Conservation (phyloP, 2,113 vertebrate genomes). For the Pelobates fuscus region DNA sequence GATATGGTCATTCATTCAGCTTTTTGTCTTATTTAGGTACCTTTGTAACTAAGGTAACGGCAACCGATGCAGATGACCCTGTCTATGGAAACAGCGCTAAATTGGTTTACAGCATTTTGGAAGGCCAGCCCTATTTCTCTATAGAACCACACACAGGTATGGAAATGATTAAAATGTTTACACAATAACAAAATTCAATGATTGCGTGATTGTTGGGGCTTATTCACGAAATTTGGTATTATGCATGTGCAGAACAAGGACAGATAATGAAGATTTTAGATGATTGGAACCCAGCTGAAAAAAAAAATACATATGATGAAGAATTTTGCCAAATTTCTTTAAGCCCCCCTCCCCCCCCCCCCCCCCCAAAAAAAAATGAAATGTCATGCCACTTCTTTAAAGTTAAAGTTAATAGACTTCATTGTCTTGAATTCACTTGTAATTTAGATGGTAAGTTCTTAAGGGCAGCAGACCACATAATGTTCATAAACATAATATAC, state of each 20-base stretch:
- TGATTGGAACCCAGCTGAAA: too few relatives aligned
- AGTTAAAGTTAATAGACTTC: too few relatives aligned
- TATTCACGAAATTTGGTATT: conserved; percentile 5
- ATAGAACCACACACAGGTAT: conserved; percentile 93
- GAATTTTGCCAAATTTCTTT: too few relatives aligned
- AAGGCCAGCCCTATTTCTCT: conserved; percentile 97
- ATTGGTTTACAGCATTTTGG: conserved; percentile 95
- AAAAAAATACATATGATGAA: too few relatives aligned
- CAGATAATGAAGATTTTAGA: neutral
- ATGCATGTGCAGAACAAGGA: neutral
- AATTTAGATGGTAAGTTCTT: too few relatives aligned
- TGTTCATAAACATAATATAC: too few relatives aligned
- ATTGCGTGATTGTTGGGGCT: neutral
- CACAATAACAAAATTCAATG: neutral
- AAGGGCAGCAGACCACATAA: too few relatives aligned
- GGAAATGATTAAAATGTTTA: conserved; percentile 50
- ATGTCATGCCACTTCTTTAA: too few relatives aligned
- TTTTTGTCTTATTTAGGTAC: conserved; percentile 74
- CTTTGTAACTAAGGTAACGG: conserved; percentile 91
- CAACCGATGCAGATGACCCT: conserved; percentile 93
- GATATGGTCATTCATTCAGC: neutral
- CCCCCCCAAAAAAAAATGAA: too few relatives aligned
- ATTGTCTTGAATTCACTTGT: too few relatives aligned
- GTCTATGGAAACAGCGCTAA: conserved; percentile 97
- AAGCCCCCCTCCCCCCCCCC: too few relatives aligned